Conservation (phyloP, 2,888 invertebrate species). For the Lapara coniferarum region DNA sequence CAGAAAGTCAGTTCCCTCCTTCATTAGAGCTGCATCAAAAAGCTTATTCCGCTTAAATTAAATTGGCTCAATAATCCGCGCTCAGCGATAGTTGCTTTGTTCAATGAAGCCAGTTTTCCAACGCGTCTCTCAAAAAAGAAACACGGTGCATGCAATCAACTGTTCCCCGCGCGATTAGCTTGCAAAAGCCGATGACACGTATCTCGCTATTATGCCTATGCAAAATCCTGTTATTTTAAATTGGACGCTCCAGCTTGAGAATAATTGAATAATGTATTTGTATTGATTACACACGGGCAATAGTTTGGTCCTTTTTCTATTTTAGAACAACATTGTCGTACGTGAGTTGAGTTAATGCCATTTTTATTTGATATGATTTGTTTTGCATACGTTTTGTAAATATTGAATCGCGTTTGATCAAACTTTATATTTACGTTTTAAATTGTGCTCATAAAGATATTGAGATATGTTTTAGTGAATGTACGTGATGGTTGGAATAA, state of each 20-base stretch:
- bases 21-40: conserved; percentile 61
- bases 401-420: neutral
- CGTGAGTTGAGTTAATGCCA: conserved; percentile 1
- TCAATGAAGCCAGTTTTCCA: conserved; percentile 67
- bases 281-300: conserved; percentile 43
- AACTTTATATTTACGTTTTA: neutral
- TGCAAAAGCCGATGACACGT: conserved; percentile 70
- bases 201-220: conserved; percentile 62
- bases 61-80: conserved; percentile 74
- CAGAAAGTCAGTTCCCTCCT: conserved; percentile 47
- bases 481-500: neutral
- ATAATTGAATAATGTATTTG: conserved; percentile 48
- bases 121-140: conserved; percentile 58
- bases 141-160: conserved; percentile 71
- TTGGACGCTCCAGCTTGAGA: conserved; percentile 56
- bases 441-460: neutral
- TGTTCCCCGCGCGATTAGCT: conserved; percentile 69
- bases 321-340: conserved; percentile 28
- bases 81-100: conserved; percentile 71
- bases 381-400: conserved; percentile 6
- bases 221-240: conserved; percentile 71
- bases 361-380: conserved; percentile 3
- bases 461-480: neutral
- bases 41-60: conserved; percentile 68
- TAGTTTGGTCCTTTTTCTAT: conserved; percentile 33